phyloP scores from a whole-genome alignment of 2,888 invertebrate genomes.

The Auanema sp. region DNA sequence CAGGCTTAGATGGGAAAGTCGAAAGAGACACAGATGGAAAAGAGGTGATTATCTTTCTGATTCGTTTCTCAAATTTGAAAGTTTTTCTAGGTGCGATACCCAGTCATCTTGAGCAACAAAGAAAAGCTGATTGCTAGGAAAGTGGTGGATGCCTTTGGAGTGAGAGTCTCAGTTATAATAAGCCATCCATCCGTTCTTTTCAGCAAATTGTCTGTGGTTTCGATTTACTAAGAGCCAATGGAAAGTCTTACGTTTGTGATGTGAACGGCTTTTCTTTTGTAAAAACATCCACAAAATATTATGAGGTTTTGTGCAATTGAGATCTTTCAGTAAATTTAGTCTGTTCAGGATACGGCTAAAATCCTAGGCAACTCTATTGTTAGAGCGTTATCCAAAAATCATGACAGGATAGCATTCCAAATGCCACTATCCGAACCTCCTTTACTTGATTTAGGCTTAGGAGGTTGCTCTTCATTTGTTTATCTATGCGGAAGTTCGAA shows the following conservation, averaged over 20 bases:
- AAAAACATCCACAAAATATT: slow-evolving; percentile 98
- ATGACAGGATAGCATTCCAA: slow-evolving; percentile 1
- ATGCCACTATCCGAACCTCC: slow-evolving; percentile 19
- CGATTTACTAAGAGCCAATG: slow-evolving; percentile 92
- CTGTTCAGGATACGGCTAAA: slow-evolving; percentile 83
- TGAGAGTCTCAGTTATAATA: slow-evolving; percentile 33
- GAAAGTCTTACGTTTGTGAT: slow-evolving; percentile 98
- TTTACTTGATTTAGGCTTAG: slow-evolving; percentile 45
- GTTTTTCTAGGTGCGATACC: slow-evolving; percentile 77
- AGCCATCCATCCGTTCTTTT: slow-evolving; percentile 20
- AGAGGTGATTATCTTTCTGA: slow-evolving; percentile 95
- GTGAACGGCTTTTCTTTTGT: slow-evolving; percentile 99
- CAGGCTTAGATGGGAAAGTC: slow-evolving; percentile 69
- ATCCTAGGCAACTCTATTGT: slow-evolving; percentile 97
- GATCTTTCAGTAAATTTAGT: not conserved
- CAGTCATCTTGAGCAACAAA: slow-evolving; percentile 92
- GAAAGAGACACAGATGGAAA: slow-evolving; percentile 86
- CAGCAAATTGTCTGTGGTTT: slow-evolving; percentile 97
- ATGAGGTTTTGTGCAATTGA: slow-evolving; percentile 72
- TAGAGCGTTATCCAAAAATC: slow-evolving; percentile 76
- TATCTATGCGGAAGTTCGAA: not conserved
- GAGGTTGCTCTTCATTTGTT: slow-evolving; percentile 17
- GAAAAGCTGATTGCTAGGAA: slow-evolving; percentile 97
- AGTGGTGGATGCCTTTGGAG: slow-evolving; percentile 76
- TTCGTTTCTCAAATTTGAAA: not conserved